Evolutionary conservation across 2,888 invertebrate genomes (phyloP).

Genomic region (Synergus umbraculus): DNA sequence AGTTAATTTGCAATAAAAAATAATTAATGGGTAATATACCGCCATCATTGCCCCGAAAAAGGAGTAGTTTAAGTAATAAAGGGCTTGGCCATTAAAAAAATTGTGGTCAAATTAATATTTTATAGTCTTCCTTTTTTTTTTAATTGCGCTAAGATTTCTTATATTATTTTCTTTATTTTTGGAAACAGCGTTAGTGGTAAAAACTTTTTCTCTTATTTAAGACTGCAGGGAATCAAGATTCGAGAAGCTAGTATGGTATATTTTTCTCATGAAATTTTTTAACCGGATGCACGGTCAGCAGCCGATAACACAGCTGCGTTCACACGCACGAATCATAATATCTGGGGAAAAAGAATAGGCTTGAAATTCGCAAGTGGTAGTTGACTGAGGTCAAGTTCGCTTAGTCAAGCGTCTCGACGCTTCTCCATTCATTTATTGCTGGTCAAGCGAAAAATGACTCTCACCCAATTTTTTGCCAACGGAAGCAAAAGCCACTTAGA

Average conservation of each 20-base stretch:
- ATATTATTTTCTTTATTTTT: too few species aligned
- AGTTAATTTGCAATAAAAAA: constrained; percentile 2
- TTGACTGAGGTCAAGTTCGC: neutral
- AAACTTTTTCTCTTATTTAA: too few species aligned
- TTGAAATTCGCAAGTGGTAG: neutral
- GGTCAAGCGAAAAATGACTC: constrained; percentile 2
- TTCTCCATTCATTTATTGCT: constrained; percentile 3
- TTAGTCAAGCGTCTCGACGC: constrained; percentile 2
- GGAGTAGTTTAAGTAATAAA: neutral
- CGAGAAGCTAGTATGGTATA: neutral
- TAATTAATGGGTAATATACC: neutral
- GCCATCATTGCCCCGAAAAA: neutral
- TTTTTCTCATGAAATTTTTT: neutral
- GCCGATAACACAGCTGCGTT: constrained; percentile 8
- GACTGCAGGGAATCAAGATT: neutral
- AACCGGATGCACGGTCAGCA: constrained; percentile 6
- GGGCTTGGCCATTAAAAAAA: neutral
- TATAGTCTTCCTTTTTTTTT: too few species aligned
- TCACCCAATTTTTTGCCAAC: neutral
- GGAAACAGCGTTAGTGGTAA: too few species aligned
- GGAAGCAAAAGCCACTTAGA: neutral
- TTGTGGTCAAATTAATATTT: neutral
- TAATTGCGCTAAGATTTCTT: neutral
- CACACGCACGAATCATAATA: neutral
- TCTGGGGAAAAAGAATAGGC: neutral